Base-by-base conservation (phyloP, 2,113 vertebrate species). In the Python bivittatus region DNA sequence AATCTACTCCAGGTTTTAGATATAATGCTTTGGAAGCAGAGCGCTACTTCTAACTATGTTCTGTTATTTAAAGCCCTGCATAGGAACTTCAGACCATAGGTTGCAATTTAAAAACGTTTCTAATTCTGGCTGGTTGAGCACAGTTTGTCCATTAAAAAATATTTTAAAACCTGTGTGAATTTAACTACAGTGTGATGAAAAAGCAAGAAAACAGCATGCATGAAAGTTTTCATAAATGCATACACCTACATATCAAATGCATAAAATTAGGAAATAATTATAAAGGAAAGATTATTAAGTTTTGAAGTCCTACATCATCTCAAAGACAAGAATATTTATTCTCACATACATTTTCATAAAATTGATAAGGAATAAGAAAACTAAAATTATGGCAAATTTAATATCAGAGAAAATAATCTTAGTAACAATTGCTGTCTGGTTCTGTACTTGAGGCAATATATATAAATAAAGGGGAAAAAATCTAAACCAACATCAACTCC, bases 371-470 rank as follows among this genome's bases (percentile, higher is more conserved):
- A 86, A 27, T 29, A n/a, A 29, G 15, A 1, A 52, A 23, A 64
- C 15, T 2, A 79, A 44, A 5, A 42, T 44, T 61, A 29, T 89
- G 27, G 17, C 23, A 54, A 57, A 27, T 6, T 3, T 61, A 56
- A 88, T 92, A 91, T 23, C 5, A 94, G 88, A 29, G 83, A n/a
- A 58, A 48, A 61, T 33, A 79, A 92, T 58, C 27, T 86, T 33
- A 86, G 10, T 6, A 52, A n/a, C 4, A 58, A 20, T 17, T 54
- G 54, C 13, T 64, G 15, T 57, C 8, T 5, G 9, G n/a, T 22
- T 93, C 1, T 7, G 89, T 11, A 86, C 38, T 0, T 92, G 0
- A 79, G 79, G 53, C 52, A 56, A 42, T 33, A 29, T 33, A 22
- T 27, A 90, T 85, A 4, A 27, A 12, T 91, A 22, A 64, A 52